phyloP scores from a whole-genome alignment of 23 tunicate species.

The Halocynthia roretzi region DNA sequence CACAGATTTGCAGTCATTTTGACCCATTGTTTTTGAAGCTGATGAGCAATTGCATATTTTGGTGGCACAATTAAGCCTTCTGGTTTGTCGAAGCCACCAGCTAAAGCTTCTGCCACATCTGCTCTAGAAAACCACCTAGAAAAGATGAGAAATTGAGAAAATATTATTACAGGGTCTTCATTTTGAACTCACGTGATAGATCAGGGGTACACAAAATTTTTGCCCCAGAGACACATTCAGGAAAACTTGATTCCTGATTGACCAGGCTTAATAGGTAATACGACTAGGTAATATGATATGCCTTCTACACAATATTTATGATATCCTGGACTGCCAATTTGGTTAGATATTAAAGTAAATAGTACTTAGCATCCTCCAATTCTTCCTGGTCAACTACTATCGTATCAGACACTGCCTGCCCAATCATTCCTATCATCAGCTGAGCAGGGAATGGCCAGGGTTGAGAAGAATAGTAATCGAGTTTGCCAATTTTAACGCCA shows the following conservation, averaged over 20 bases:
- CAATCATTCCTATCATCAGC: constrained; percentile 84
- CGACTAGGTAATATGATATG: too few relatives aligned
- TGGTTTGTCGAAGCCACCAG: constrained; percentile 52
- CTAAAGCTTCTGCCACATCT: constrained; percentile 62
- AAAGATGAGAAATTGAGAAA: background rate
- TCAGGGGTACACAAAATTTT: too few relatives aligned
- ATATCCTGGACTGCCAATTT: background rate
- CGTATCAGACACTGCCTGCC: constrained; percentile 68
- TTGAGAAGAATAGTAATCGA: constrained; percentile 82
- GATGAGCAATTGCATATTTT: constrained; percentile 77
- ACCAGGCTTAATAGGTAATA: too few relatives aligned
- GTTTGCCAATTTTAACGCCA: constrained; percentile 68
- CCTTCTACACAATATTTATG: too few relatives aligned
- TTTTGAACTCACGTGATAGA: too few relatives aligned
- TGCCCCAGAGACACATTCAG: too few relatives aligned
- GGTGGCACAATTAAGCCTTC: constrained; percentile 88
- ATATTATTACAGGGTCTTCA: too few relatives aligned
- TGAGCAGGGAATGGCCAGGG: constrained; percentile 96
- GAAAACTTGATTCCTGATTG: too few relatives aligned
- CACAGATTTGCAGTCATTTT: constrained; percentile 67
- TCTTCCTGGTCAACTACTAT: constrained; percentile 71
- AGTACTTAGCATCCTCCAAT: constrained; percentile 81
- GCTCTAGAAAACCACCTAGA: constrained; percentile 76
- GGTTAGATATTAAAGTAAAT: background rate
- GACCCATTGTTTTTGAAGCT: constrained; percentile 70